Conservation (phyloP, 2,888 invertebrate species). For the Dexiosoma caninum region DNA sequence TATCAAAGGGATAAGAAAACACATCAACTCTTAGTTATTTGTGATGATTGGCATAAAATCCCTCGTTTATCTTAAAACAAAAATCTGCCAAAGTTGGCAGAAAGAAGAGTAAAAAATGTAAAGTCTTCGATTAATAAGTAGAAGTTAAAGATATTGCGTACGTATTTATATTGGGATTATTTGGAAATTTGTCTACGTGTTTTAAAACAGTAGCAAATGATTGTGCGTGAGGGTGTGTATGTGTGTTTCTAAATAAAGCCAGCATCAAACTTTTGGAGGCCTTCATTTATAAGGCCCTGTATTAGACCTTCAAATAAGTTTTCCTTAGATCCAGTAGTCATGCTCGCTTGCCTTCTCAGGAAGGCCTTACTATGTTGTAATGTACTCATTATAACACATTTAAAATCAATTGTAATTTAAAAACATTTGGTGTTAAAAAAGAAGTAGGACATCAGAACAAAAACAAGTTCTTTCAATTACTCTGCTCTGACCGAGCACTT, state of each 20-base stretch:
- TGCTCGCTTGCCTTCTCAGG: too few species aligned
- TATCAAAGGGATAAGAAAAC: not conserved
- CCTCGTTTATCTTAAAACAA: constrained; percentile 33
- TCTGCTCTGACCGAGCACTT: too few species aligned
- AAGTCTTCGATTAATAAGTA: constrained; percentile 5
- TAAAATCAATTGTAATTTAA: too few species aligned
- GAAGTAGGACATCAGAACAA: too few species aligned
- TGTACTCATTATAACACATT: too few species aligned
- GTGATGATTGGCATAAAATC: constrained; percentile 57
- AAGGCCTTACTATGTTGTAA: too few species aligned
- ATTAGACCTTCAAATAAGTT: too few species aligned
- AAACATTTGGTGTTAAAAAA: too few species aligned
- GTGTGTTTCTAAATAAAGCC: not conserved
- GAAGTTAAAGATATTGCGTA: constrained; percentile 29
- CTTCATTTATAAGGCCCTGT: too few species aligned
- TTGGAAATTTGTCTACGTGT: constrained; percentile 35
- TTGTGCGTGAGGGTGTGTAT: not conserved
- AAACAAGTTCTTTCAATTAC: too few species aligned
- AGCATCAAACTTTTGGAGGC: too few species aligned
- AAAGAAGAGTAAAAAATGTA: not conserved
- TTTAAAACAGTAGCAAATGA: not conserved
- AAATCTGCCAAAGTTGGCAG: not conserved
- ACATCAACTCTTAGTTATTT: constrained; percentile 36
- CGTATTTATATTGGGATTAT: constrained; percentile 49
- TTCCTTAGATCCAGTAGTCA: too few species aligned